These are phyloP conservation scores for Nephrotoma flavescens DNA, from an alignment of 2,888 invertebrate genomes.

Conservation along the genomic window DNA sequence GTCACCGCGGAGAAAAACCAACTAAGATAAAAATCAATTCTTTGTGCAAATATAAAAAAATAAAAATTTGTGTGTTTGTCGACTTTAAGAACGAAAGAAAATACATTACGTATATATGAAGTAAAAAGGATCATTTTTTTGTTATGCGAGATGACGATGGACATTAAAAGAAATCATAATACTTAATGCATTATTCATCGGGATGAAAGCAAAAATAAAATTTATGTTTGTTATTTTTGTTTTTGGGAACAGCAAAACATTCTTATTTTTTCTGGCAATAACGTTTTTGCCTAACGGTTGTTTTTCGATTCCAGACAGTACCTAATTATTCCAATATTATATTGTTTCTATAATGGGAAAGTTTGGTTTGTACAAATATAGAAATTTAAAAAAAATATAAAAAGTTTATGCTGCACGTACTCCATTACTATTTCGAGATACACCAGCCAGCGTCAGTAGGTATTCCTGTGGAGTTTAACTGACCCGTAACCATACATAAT, in stretches of 20 bases:
- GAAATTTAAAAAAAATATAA: too few species aligned
- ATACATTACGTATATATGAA: not conserved
- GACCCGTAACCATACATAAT: too few species aligned
- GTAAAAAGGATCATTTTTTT: not conserved
- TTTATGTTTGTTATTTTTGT: not conserved
- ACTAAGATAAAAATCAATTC: not conserved
- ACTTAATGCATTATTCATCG: not conserved
- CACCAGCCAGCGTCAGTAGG: too few species aligned
- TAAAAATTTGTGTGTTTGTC: not conserved
- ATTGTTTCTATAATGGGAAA: not conserved
- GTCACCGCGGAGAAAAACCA: not conserved
- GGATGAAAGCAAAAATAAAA: not conserved
- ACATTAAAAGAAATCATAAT: not conserved
- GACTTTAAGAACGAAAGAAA: not conserved
- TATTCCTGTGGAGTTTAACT: too few species aligned
- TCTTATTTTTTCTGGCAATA: not conserved
- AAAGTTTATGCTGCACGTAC: too few species aligned
- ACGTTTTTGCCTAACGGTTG: not conserved
- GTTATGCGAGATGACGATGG: not conserved
- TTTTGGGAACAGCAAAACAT: not conserved
- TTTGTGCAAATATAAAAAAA: not conserved
- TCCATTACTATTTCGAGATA: too few species aligned
- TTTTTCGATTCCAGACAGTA: not conserved
- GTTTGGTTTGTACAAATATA: not conserved
- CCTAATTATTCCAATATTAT: not conserved